Conservation (phyloP, 2,888 invertebrate genomes). For the Andrena dorsata region DNA sequence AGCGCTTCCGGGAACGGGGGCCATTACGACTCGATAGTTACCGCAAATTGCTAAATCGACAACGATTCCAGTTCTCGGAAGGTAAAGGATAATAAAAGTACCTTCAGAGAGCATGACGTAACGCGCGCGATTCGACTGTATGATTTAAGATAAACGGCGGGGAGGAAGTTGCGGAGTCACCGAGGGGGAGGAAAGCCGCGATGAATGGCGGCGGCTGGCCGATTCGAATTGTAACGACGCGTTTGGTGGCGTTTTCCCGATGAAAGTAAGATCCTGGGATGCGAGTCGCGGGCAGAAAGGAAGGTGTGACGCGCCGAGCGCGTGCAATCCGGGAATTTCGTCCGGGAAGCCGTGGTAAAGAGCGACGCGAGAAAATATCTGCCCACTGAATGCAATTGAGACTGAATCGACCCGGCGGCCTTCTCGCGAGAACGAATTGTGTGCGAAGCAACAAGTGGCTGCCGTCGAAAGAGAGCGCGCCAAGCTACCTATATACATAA, state of each 20-base stretch:
- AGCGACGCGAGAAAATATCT: not conserved
- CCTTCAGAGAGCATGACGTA: not conserved
- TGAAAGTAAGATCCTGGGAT: conserved; percentile 29
- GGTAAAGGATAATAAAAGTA: not conserved
- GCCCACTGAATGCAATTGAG: not conserved
- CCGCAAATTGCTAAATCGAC: not conserved
- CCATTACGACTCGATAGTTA: not conserved
- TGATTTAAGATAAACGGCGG: conserved; percentile 20
- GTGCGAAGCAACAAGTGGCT: conserved; percentile 36
- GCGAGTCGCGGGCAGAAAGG: conserved; percentile 1
- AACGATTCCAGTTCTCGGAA: not conserved
- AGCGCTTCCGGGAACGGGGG: not conserved
- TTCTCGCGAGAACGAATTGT: conserved; percentile 3
- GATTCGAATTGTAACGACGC: conserved; percentile 5
- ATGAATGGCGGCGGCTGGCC: conserved; percentile 26
- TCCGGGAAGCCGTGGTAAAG: not conserved
- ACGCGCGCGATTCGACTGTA: not conserved
- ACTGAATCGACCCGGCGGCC: conserved; percentile 1
- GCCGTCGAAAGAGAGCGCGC: conserved; percentile 2
- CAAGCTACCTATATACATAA: not conserved
- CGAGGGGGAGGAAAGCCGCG: conserved; percentile 31
- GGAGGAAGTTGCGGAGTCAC: conserved; percentile 1
- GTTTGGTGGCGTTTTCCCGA: conserved; percentile 11
- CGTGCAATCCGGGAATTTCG: conserved; percentile 19
- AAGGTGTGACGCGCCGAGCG: not conserved